phyloP scores from a whole-genome alignment of 2,797 vertebrate genomes.

The Lacerta bilineata region DNA sequence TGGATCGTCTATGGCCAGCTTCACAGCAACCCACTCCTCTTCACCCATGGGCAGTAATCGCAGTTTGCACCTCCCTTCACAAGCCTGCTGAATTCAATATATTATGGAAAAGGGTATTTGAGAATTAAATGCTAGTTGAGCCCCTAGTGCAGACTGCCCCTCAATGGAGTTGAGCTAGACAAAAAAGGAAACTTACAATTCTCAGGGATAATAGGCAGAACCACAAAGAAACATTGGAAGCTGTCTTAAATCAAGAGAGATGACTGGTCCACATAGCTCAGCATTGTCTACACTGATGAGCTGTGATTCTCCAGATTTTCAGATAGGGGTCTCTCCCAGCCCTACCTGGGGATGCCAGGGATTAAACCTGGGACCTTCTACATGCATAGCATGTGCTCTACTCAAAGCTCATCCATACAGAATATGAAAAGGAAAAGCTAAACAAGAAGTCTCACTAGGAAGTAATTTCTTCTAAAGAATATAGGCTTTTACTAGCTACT shows the following conservation, averaged over 20 bases:
- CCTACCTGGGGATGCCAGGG: too few relatives aligned
- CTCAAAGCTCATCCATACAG: neutral
- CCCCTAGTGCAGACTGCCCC: neutral
- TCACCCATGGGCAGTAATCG: neutral
- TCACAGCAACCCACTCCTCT: neutral
- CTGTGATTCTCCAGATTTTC: too few relatives aligned
- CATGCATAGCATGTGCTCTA: neutral
- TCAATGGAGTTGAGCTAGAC: neutral
- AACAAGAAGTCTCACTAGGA: slow-evolving; percentile 74
- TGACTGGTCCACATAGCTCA: too few relatives aligned
- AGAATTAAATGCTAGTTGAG: neutral
- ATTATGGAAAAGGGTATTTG: neutral
- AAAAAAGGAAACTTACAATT: neutral
- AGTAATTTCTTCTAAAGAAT: slow-evolving; percentile 76
- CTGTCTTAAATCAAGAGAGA: too few relatives aligned
- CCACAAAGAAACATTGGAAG: neutral
- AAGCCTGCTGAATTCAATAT: neutral
- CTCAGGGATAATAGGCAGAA: neutral
- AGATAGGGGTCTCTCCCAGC: too few relatives aligned
- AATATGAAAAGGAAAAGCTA: slow-evolving; percentile 60
- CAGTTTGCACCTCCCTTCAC: neutral
- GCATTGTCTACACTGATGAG: too few relatives aligned
- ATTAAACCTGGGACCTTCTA: too few relatives aligned
- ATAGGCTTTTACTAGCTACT: slow-evolving; percentile 69
- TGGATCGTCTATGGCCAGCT: neutral